Percentiles rank a stretch among this genome's conserved stretches.
Conservation (phyloP, 2,797 vertebrate species). For the Sandelia bainsii region DNA sequence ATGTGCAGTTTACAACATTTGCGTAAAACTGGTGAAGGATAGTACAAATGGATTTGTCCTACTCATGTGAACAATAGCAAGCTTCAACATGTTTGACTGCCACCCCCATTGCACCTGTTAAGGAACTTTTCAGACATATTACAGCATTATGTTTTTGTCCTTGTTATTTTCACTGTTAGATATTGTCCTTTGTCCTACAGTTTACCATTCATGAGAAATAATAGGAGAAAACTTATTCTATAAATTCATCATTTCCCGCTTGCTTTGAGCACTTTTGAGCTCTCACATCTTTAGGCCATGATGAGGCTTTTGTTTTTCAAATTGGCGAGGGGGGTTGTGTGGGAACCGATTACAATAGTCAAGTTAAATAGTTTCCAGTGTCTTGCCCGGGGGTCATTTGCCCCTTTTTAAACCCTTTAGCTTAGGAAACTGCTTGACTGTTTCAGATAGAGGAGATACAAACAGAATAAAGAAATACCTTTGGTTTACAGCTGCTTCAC, state of each 20-base stretch:
- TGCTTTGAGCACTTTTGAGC: constrained; percentile 62
- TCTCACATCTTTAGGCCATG: constrained; percentile 70
- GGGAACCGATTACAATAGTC: constrained; percentile 61
- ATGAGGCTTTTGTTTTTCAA: constrained; percentile 78
- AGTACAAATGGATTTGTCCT: constrained; percentile 41
- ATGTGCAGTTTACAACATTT: constrained; percentile 3
- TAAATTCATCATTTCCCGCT: constrained; percentile 65
- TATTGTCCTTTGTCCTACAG: not conserved
- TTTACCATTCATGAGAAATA: not conserved
- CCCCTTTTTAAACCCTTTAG: constrained; percentile 42
- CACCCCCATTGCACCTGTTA: constrained; percentile 78
- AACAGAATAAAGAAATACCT: constrained; percentile 49
- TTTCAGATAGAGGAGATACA: constrained; percentile 54
- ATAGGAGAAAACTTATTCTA: not conserved
- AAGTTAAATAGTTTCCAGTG: constrained; percentile 70
- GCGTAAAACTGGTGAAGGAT: constrained; percentile 36
- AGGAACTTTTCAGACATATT: constrained; percentile 62
- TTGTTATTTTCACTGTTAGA: not conserved
- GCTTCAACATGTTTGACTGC: constrained; percentile 63
- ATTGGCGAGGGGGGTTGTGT: constrained; percentile 47
- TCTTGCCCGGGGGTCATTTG: constrained; percentile 61
- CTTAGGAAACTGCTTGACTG: constrained; percentile 58
- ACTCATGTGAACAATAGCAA: constrained; percentile 41
- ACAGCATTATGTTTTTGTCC: constrained; percentile 24
- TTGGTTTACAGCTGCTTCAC: constrained; percentile 56